A percentile compares a stretch with the other conserved stretches of the same genome.
These are phyloP conservation scores for Lepidocyrtinus sp. DNA, from an alignment of 2,888 invertebrate genomes.

Conservation along the genomic window DNA sequence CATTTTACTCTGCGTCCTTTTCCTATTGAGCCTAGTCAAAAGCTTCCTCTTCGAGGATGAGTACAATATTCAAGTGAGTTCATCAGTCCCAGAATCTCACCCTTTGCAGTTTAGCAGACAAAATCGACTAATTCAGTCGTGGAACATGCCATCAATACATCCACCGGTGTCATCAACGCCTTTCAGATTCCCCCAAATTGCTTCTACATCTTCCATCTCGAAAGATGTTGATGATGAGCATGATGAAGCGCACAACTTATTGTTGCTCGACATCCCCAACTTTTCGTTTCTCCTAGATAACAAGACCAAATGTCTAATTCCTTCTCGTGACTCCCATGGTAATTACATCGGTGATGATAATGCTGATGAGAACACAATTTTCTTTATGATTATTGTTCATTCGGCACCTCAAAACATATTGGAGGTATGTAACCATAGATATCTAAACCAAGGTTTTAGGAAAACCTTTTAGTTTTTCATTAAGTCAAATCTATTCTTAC, in stretches of 20 bases:
- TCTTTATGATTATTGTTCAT: slow-evolving; percentile 71
- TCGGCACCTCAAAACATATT: slow-evolving; percentile 71
- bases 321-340: slow-evolving; percentile 45
- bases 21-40: slow-evolving; percentile 48
- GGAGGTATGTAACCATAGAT: no score
- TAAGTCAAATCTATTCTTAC: no score
- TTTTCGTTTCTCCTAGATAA: slow-evolving; percentile 52
- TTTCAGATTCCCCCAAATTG: slow-evolving; percentile 32
- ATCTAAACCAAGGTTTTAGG: no score
- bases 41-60: slow-evolving; percentile 20
- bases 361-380: slow-evolving; percentile 47
- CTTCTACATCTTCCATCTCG: slow-evolving; percentile 21
- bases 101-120: slow-evolving; percentile 29
- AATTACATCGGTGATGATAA: slow-evolving; percentile 45
- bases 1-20: slow-evolving; percentile 31
- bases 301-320: slow-evolving; percentile 54
- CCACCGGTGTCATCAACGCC: slow-evolving; percentile 24
- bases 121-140: slow-evolving; percentile 47
- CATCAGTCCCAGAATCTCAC: slow-evolving; percentile 11
- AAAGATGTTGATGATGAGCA: slow-evolving; percentile 21
- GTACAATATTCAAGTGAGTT: slow-evolving; percentile 19
- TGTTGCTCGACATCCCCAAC: slow-evolving; percentile 42
- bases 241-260: slow-evolving; percentile 22
- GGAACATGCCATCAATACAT: slow-evolving; percentile 51
- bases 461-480: no score